Percentiles rank a stretch among this genome's conserved stretches.
These are phyloP conservation scores for Himalopsyche kuldschensis DNA, from an alignment of 2,888 invertebrate genomes.

Conservation along the genomic window DNA sequence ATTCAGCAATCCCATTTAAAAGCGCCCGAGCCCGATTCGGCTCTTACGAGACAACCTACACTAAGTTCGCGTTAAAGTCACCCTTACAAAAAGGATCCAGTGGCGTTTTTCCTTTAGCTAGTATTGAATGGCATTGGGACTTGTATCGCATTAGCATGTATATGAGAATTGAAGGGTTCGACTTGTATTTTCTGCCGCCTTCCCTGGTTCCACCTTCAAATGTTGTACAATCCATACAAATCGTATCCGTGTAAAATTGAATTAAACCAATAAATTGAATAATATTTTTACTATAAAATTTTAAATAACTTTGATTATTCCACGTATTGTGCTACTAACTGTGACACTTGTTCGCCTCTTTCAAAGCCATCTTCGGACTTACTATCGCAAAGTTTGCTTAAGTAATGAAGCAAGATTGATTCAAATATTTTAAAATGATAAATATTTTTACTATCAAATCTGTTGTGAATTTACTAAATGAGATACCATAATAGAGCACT, in stretches of 20 bases:
- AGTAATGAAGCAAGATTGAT: no score
- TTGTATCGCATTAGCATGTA: constrained; percentile 28
- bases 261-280: no score
- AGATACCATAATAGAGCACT: no score
- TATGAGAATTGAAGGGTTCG: constrained; percentile 25
- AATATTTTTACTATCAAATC: no score
- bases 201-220: background rate
- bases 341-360: no score
- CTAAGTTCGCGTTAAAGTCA: background rate
- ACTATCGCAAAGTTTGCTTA: no score
- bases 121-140: background rate
- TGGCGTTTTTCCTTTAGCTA: background rate
- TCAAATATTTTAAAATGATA: no score
- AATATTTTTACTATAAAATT: no score
- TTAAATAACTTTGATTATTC: no score
- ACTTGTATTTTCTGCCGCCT: background rate
- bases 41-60: background rate
- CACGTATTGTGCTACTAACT: no score
- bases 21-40: background rate
- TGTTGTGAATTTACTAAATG: no score
- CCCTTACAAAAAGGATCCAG: background rate
- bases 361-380: no score
- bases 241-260: background rate
- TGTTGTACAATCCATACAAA: background rate
- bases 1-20: background rate